phyloP scores from a whole-genome alignment of 2,888 invertebrate species.

The Drosophila prostipennis region DNA sequence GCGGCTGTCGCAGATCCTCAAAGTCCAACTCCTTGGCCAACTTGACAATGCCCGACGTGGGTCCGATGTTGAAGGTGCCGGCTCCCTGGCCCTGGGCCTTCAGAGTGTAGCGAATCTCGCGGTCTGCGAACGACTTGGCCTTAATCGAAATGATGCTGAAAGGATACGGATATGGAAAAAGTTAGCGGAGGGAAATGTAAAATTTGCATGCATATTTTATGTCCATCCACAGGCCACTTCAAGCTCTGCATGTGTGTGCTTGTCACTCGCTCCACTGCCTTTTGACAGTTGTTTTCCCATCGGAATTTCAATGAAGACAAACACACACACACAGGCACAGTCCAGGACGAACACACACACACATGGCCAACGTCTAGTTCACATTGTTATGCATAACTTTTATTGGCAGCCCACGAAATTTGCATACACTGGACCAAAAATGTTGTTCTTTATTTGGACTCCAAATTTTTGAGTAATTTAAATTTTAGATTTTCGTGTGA shows the following conservation, averaged over 20 bases:
- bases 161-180: constrained; percentile 19
- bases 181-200: constrained; percentile 41
- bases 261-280: constrained; percentile 65
- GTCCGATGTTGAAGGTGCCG: constrained; percentile 97
- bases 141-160: constrained; percentile 97
- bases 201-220: constrained; percentile 61
- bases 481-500: too few species aligned
- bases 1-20: constrained; percentile 97
- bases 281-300: constrained; percentile 73
- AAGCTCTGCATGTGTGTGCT: constrained; percentile 18
- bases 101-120: constrained; percentile 97
- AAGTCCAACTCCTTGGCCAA: constrained; percentile 98
- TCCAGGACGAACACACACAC: constrained; percentile 18
- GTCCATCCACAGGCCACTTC: constrained; percentile 29
- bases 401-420: constrained; percentile 62
- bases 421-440: constrained; percentile 48
- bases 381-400: constrained; percentile 59
- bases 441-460: too few species aligned
- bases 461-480: too few species aligned
- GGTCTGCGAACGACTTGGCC: constrained; percentile 98
- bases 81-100: constrained; percentile 97
- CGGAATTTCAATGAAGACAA: constrained; percentile 73
- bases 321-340: not conserved
- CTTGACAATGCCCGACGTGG: constrained; percentile 97
- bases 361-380: constrained; percentile 56